These are phyloP conservation scores for Formica exsecta DNA, from an alignment of 1,140 invertebrate genomes.

Conservation along the genomic window DNA sequence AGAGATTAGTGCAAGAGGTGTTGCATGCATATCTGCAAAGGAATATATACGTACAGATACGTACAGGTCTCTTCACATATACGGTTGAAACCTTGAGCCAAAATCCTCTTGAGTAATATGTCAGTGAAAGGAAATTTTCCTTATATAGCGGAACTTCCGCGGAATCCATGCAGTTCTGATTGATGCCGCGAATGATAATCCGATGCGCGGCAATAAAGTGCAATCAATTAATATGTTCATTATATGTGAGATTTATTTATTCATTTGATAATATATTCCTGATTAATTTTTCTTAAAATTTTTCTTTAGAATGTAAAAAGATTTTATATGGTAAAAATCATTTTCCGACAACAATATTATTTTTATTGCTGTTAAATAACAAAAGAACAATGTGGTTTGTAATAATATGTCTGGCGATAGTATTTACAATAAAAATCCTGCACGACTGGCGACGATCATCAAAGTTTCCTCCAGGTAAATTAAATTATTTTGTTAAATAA, in stretches of 20 bases:
- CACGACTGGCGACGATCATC: background rate
- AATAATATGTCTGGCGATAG: constrained; percentile 18
- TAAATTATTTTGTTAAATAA: background rate
- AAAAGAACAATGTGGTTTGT: constrained; percentile 54
- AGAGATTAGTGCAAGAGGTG: background rate
- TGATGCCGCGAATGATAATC: background rate
- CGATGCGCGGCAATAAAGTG: too few relatives aligned
- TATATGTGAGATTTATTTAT: background rate
- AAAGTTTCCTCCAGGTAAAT: constrained; percentile 60
- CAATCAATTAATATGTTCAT: background rate
- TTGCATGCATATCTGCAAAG: too few relatives aligned
- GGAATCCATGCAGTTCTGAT: background rate
- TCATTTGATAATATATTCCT: background rate
- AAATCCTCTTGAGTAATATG: constrained; percentile 20
- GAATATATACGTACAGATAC: background rate
- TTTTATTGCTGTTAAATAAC: background rate
- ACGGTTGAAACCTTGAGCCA: background rate
- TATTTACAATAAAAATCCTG: constrained; percentile 37
- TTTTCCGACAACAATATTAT: background rate
- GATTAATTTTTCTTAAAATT: background rate
- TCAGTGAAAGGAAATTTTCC: constrained; percentile 62
- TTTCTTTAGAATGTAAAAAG: background rate
- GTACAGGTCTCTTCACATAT: background rate
- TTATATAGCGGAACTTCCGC: constrained; percentile 22
- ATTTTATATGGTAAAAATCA: background rate